Percentiles rank a stretch among this genome's conserved stretches.
Evolutionary conservation across 2,113 vertebrate genomes (phyloP).

Genomic region (Daubentonia madagascariensis): DNA sequence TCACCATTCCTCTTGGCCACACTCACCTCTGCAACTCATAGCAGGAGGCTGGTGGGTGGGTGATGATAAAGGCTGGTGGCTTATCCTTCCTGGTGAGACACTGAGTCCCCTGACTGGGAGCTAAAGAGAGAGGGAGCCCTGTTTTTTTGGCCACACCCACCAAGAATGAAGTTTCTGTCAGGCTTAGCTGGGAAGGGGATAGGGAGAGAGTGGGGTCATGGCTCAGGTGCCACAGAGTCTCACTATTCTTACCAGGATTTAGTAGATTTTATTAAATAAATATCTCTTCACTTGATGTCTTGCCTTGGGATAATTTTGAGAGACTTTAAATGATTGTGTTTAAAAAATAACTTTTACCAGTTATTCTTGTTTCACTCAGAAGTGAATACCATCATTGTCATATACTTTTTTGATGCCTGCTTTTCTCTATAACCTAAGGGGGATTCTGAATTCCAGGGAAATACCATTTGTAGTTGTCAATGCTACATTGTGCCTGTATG

Average conservation of each 20-base stretch:
- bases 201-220: not conserved
- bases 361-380: not conserved
- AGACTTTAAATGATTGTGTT: not conserved
- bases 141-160: not conserved
- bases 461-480: not conserved
- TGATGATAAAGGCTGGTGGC: not conserved
- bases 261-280: not conserved
- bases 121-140: not conserved
- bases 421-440: slow-evolving; percentile 8
- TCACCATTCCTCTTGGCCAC: not conserved
- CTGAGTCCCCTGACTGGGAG: not conserved
- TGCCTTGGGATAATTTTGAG: slow-evolving; percentile 8
- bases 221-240: not conserved
- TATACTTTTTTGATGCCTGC: not conserved
- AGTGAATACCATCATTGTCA: not conserved
- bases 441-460: not conserved
- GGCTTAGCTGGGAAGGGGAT: not conserved
- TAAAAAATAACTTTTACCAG: not conserved
- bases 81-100: not conserved
- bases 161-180: not conserved
- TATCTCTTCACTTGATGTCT: slow-evolving; percentile 32
- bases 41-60: not conserved
- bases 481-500: not conserved
- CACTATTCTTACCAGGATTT: not conserved
- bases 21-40: not conserved